Conservation (phyloP, 2,113 vertebrate genomes). For the Symphodus melops region DNA sequence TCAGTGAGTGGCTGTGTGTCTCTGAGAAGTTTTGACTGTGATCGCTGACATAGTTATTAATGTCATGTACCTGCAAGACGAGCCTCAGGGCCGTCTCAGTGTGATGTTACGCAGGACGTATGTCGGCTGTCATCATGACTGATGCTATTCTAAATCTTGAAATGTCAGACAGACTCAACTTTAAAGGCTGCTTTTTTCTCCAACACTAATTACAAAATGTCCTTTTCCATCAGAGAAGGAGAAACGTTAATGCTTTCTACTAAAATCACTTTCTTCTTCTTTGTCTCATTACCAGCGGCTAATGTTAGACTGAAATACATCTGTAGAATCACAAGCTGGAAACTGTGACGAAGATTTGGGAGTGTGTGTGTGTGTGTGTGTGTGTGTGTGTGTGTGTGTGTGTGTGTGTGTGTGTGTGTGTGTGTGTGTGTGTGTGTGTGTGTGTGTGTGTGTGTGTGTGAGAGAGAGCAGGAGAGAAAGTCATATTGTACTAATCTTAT, state of each 20-base stretch:
- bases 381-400: too few relatives aligned
- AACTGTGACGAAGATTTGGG: background rate
- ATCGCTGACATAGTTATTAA: too few relatives aligned
- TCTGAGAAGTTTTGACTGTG: too few relatives aligned
- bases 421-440: background rate
- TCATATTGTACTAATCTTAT: slow-evolving; percentile 40
- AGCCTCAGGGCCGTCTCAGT: background rate
- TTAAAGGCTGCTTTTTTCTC: background rate
- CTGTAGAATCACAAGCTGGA: background rate
- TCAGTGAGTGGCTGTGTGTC: too few relatives aligned
- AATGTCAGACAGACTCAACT: background rate
- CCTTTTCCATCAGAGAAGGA: background rate
- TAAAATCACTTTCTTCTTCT: background rate
- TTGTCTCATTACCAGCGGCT: slow-evolving; percentile 25
- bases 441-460: background rate
- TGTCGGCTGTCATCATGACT: background rate
- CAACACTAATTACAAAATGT: background rate
- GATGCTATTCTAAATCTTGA: background rate
- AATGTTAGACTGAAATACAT: background rate
- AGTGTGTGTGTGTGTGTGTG: too few relatives aligned
- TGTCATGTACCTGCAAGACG: too few relatives aligned
- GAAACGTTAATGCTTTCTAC: background rate
- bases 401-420: too few relatives aligned
- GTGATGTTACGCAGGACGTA: background rate
- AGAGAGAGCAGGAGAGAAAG: slow-evolving; percentile 4